These are phyloP conservation scores for Crax fasciolata DNA, from an alignment of 2,797 vertebrate species.

Conservation along the genomic window DNA sequence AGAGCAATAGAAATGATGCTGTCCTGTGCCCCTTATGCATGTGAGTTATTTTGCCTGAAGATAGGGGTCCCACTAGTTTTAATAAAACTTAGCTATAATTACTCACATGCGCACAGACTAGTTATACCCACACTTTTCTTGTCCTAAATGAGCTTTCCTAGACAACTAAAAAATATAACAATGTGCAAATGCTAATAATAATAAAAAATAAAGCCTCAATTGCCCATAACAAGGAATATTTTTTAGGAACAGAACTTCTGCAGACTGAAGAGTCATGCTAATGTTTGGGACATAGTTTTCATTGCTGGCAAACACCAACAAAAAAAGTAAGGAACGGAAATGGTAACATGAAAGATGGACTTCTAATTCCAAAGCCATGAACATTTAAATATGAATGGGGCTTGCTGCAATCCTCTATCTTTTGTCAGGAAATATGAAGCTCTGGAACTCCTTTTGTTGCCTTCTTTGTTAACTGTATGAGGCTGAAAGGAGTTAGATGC, in stretches of 20 bases:
- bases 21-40: neutral
- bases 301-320: conserved; percentile 51
- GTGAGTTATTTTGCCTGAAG: neutral
- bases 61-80: neutral
- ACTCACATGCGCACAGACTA: neutral
- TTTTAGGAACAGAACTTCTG: conserved; percentile 8
- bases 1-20: neutral
- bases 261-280: neutral
- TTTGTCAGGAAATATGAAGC: conserved; percentile 78
- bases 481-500: conserved; percentile 59
- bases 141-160: neutral
- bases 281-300: conserved; percentile 26
- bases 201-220: conserved; percentile 4
- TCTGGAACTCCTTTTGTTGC: conserved; percentile 66
- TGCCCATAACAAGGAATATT: neutral
- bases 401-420: conserved; percentile 54
- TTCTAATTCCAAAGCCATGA: conserved; percentile 68
- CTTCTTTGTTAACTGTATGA: conserved; percentile 71
- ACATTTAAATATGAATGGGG: conserved; percentile 79
- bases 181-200: neutral
- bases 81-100: neutral
- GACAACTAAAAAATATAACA: neutral
- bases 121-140: neutral
- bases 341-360: conserved; percentile 65
- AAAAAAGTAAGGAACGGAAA: conserved; percentile 60